A percentile compares a stretch with the other conserved stretches of the same genome.
phyloP scores from a whole-genome alignment of 2,797 vertebrate genomes.

The Notamacropus eugenii region DNA sequence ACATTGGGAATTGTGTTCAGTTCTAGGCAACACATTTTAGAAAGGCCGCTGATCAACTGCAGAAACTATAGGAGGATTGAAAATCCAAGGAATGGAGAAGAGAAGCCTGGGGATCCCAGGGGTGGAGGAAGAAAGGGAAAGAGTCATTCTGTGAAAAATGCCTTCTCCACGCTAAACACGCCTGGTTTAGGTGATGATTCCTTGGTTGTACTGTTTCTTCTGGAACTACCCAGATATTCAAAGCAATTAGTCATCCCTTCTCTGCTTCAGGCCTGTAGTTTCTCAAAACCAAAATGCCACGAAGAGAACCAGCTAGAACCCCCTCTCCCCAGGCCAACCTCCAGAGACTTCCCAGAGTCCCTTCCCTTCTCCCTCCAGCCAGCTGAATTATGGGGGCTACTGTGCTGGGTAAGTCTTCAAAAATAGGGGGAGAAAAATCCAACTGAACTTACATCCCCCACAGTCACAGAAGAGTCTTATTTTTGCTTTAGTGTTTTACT shows the following conservation, averaged over 20 bases:
- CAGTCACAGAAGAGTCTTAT: neutral
- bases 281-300: neutral
- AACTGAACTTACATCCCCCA: neutral
- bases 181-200: neutral
- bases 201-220: neutral
- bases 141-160: neutral
- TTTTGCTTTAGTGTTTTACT: neutral
- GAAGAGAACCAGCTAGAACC: neutral
- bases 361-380: neutral
- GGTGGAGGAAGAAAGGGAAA: neutral
- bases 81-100: neutral
- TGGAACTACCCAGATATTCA: neutral
- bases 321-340: neutral
- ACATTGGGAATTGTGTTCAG: neutral
- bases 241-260: neutral
- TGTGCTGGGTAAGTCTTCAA: neutral
- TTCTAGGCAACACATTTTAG: neutral
- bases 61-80: neutral
- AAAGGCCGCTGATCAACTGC: neutral
- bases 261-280: neutral
- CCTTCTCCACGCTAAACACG: neutral
- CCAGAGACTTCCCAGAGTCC: neutral
- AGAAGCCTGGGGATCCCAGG: neutral
- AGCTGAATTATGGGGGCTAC: neutral
- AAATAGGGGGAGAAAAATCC: conserved; percentile 8